phyloP scores from a whole-genome alignment of 2,797 vertebrate species.

The Nyctalus aviator region DNA sequence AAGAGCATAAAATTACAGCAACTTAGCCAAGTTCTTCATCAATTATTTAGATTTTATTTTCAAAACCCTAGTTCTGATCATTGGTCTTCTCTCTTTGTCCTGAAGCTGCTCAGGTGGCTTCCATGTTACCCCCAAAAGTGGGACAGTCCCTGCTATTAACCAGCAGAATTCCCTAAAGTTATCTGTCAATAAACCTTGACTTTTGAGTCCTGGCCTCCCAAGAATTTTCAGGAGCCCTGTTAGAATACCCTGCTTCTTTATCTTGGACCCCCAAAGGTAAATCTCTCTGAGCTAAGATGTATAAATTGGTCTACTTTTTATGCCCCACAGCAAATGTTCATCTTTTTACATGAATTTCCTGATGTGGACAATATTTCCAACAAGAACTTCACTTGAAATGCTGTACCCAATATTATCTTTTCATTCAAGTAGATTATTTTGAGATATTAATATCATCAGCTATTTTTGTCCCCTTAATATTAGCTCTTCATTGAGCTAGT shows the following conservation, averaged over 20 bases:
- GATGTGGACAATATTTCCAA: background rate
- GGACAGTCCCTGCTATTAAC: background rate
- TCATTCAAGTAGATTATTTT: background rate
- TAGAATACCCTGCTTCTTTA: background rate
- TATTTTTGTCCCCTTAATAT: slow-evolving; percentile 30
- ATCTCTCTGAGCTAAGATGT: background rate
- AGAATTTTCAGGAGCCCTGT: background rate
- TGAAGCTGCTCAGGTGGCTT: background rate
- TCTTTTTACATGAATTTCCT: slow-evolving; percentile 26
- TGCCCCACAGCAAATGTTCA: background rate
- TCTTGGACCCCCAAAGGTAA: background rate
- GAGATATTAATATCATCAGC: slow-evolving; percentile 25
- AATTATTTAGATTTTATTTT: background rate
- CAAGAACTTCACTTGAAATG: slow-evolving; percentile 9
- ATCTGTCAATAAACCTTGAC: background rate
- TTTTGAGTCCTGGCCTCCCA: background rate
- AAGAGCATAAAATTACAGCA: slow-evolving; percentile 3
- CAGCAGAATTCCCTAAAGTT: background rate
- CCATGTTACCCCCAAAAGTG: background rate
- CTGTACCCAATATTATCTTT: background rate
- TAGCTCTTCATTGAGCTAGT: background rate
- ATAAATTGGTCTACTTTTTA: background rate
- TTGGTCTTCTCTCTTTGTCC: background rate
- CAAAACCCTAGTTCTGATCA: background rate
- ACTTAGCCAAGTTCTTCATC: background rate